phyloP scores from a whole-genome alignment of 2,888 invertebrate genomes.

The Andrena chrysosceles region DNA sequence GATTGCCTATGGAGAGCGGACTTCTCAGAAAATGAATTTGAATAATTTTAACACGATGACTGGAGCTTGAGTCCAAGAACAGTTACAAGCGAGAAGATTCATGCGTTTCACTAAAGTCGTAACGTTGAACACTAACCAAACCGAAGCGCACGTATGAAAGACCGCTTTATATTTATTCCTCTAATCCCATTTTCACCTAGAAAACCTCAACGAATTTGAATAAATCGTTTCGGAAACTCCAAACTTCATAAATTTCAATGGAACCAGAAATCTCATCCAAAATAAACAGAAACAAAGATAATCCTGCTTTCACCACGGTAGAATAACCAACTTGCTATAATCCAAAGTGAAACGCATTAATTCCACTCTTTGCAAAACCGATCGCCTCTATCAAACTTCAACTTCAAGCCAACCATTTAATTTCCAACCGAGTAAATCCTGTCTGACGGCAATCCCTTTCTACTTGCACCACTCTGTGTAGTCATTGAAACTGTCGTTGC shows the following conservation, averaged over 20 bases:
- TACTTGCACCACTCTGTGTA: background rate
- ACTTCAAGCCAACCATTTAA: background rate
- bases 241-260: no score
- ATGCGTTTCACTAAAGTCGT: background rate
- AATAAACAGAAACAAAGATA: background rate
- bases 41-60: conserved; percentile 49
- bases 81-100: conserved; percentile 31
- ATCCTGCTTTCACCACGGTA: background rate
- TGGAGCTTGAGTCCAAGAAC: background rate
- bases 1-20: conserved; percentile 6
- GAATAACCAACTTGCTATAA: conserved; percentile 4
- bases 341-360: conserved; percentile 11
- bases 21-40: conserved; percentile 44
- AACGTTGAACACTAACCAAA: conserved; percentile 13
- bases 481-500: background rate
- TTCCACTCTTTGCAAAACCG: background rate
- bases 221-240: no score
- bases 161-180: background rate
- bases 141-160: background rate
- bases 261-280: background rate
- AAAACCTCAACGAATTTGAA: background rate
- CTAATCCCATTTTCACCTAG: background rate
- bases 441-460: background rate
- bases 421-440: background rate
- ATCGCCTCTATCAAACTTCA: background rate